Percentiles rank a stretch among this genome's conserved stretches.
Evolutionary conservation across 1,140 invertebrate genomes (phyloP).

Genomic region (Nephila pilipes): DNA sequence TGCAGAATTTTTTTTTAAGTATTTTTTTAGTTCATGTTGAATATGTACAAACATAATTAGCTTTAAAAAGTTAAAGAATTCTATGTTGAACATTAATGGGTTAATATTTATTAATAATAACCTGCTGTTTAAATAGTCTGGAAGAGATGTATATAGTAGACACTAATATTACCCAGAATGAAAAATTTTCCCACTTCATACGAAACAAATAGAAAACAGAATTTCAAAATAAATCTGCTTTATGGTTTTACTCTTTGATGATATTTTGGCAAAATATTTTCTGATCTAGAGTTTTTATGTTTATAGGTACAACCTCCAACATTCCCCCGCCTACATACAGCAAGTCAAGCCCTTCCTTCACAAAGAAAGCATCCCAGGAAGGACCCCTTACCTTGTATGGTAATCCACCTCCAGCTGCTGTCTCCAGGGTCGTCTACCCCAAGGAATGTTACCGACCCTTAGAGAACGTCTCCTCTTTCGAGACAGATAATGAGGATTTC

Average conservation of each 20-base stretch:
- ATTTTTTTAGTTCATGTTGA: too few species aligned
- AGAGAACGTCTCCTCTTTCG: constrained; percentile 19
- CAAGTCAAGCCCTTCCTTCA: constrained; percentile 62
- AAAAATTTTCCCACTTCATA: too few species aligned
- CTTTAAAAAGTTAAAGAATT: too few species aligned
- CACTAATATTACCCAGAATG: too few species aligned
- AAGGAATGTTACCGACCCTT: constrained; percentile 56
- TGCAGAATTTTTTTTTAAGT: too few species aligned
- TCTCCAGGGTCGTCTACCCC: constrained; percentile 64
- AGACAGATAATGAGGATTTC: constrained; percentile 54
- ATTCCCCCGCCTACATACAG: constrained; percentile 44
- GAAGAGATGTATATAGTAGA: too few species aligned
- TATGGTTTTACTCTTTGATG: neutral
- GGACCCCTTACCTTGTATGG: neutral
- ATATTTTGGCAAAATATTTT: neutral
- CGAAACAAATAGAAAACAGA: too few species aligned
- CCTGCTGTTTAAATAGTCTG: too few species aligned
- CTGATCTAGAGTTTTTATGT: neutral
- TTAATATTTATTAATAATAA: too few species aligned
- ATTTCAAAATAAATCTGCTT: too few species aligned
- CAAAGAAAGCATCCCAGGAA: neutral
- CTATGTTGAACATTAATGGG: too few species aligned
- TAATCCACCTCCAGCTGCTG: constrained; percentile 3
- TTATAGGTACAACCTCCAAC: constrained; percentile 5
- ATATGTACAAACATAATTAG: too few species aligned